Base-by-base conservation (phyloP, 2,888 invertebrate species). In the Odontomyia ornata region DNA sequence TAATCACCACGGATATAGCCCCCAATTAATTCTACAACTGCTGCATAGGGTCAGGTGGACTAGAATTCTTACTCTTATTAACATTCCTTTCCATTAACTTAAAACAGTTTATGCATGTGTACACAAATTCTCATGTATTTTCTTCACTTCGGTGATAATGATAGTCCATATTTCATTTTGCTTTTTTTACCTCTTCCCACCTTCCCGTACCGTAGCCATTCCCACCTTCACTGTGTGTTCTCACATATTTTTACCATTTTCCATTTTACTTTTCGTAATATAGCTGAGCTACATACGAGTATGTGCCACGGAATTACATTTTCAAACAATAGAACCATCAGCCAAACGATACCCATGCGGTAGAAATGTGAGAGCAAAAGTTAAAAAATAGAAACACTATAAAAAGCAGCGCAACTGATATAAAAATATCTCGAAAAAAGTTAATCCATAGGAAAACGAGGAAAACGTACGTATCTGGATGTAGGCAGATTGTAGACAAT, bases 291-390 rank as follows among this genome's bases (percentile, higher is more conserved):
- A 3, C 36, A 36, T 36, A 36, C n/a, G n/a, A n/a, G n/a, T n/a
- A n/a, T 36, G 36, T 65, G 4, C 15, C 65, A 36, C 36, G 73
- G 25, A 60, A 73, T 73, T 60, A 36, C 60, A 23, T 60, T 73
- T 73, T 13, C 73, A 36, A 73, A 73, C 73, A 73, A 73, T 73
- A 73, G 73, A 73, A 36, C 27, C 21, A 23, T 25, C 36, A 52
- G 23, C 15, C 18, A 15, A 52, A 36, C 52, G 52, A 52, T 52
- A 18, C 15, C 4, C 52, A 18, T 52, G 52, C 52, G 5, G 52
- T 18, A 52, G 52, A 15, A 52, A 52, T 25, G 60, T 7, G 21
- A 25, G 60, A 25, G 25, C 9, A 25, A n/a, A 60, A 60, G 18
- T 5, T 60, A 60, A 60, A 18, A 60, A 21, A 25, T 25, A 60